Conservation (phyloP, 2,797 vertebrate genomes). For the Poeciliopsis paucimaculata region DNA sequence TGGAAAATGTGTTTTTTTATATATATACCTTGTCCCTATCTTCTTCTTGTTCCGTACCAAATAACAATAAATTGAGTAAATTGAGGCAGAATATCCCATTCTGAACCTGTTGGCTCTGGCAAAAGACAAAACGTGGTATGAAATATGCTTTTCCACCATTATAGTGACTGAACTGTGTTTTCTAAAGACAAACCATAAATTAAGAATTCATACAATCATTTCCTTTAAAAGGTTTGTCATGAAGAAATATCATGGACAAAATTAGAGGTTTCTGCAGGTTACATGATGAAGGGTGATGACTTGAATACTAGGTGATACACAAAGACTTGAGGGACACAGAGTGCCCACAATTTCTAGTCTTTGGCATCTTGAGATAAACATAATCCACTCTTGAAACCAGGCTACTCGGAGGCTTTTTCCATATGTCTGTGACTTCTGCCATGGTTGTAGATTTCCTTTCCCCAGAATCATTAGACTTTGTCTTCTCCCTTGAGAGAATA, state of each 20-base stretch:
- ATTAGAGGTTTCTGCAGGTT: neutral
- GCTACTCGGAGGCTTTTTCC: neutral
- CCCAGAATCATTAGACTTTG: neutral
- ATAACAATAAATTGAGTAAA: constrained; percentile 71
- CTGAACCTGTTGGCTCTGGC: constrained; percentile 62
- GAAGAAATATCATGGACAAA: neutral
- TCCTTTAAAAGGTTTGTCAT: neutral
- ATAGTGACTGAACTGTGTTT: constrained; percentile 9
- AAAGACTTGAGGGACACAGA: neutral
- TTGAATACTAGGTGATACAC: neutral
- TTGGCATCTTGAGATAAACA: neutral
- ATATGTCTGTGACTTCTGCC: neutral
- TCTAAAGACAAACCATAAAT: neutral
- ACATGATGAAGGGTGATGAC: neutral
- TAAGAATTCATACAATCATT: neutral
- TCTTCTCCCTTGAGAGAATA: neutral
- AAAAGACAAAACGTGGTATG: constrained; percentile 43
- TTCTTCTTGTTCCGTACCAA: constrained; percentile 50
- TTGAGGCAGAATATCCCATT: constrained; percentile 62
- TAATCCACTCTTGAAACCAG: neutral
- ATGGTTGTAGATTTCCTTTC: neutral
- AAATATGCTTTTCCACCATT: constrained; percentile 28
- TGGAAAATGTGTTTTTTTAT: constrained; percentile 32
- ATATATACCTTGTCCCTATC: constrained; percentile 33
- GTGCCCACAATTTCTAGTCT: neutral